A percentile compares a stretch with the other conserved stretches of the same genome.
These are phyloP conservation scores for Apostichopus leukothele DNA, from an alignment of 53 echinoderm and acorn worm genomes.

Conservation along the genomic window DNA sequence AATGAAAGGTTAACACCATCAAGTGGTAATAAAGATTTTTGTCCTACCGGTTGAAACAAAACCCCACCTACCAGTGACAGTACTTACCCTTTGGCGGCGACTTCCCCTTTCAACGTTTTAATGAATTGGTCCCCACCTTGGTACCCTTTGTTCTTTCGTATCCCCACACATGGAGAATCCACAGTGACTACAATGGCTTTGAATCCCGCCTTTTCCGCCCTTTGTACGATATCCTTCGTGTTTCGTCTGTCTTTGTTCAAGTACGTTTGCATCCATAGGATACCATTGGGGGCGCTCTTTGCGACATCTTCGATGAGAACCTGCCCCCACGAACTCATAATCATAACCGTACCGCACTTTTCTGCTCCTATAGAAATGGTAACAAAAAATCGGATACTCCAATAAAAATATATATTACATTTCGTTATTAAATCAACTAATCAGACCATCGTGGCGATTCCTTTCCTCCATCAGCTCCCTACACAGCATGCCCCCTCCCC, in stretches of 20 bases:
- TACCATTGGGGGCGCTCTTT: conserved; percentile 47
- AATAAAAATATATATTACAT: too few relatives aligned
- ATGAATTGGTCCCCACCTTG: conserved; percentile 44
- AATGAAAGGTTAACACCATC: too few relatives aligned
- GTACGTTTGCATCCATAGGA: conserved; percentile 64
- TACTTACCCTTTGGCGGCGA: conserved; percentile 31
- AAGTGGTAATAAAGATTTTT: too few relatives aligned
- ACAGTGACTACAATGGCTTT: conserved; percentile 69
- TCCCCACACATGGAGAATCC: conserved; percentile 49
- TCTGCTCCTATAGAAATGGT: conserved; percentile 37
- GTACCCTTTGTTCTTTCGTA: conserved; percentile 20
- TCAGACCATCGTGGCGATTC: too few relatives aligned
- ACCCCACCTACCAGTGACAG: background rate
- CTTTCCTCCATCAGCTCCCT: too few relatives aligned
- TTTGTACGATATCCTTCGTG: conserved; percentile 55
- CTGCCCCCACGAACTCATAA: conserved; percentile 51
- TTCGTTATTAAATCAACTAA: too few relatives aligned
- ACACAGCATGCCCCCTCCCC: too few relatives aligned
- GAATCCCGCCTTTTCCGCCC: conserved; percentile 67
- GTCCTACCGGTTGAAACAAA: too few relatives aligned
- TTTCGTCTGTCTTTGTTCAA: conserved; percentile 45
- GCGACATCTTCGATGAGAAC: conserved; percentile 65
- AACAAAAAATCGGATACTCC: too few relatives aligned
- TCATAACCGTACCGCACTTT: conserved; percentile 49
- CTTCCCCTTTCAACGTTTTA: conserved; percentile 21